A percentile compares a stretch with the other conserved stretches of the same genome.
Conservation (phyloP, 2,888 invertebrate species). For the Drosophila crucigera region DNA sequence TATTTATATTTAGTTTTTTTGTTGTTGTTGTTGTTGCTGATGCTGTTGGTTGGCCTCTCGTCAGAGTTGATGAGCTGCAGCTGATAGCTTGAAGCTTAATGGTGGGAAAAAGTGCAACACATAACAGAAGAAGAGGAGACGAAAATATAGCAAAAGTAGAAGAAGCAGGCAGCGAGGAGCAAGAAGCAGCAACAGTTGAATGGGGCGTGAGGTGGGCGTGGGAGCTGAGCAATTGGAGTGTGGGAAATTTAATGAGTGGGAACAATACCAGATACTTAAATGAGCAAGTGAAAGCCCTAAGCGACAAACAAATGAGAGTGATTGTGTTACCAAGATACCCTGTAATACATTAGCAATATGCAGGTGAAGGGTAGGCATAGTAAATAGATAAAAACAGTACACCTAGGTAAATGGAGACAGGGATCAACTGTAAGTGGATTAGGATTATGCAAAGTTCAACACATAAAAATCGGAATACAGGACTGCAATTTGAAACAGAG, state of each 20-base stretch:
- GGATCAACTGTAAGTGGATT: constrained; percentile 17
- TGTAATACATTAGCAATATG: not conserved
- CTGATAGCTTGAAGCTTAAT: constrained; percentile 73
- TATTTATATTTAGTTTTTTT: constrained; percentile 6
- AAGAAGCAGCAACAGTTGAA: not conserved
- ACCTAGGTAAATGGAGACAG: not conserved
- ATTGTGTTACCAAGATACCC: constrained; percentile 12
- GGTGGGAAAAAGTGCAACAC: constrained; percentile 67
- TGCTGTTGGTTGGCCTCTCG: constrained; percentile 42
- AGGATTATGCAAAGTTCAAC: constrained; percentile 49
- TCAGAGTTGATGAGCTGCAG: constrained; percentile 75
- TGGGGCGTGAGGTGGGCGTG: constrained; percentile 41
- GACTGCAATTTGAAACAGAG: constrained; percentile 25
- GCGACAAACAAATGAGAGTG: not conserved
- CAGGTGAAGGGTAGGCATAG: not conserved
- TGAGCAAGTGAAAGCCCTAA: constrained; percentile 35
- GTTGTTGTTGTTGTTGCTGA: not conserved
- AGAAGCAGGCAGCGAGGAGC: not conserved
- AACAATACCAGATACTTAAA: constrained; percentile 40
- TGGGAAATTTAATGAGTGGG: constrained; percentile 77
- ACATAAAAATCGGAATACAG: constrained; percentile 10
- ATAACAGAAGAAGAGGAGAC: constrained; percentile 15
- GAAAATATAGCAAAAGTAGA: constrained; percentile 1
- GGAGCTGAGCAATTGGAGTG: constrained; percentile 62
- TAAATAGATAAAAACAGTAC: not conserved